These are phyloP conservation scores for Carabus problematicus DNA, from an alignment of 2,888 invertebrate species.

Conservation along the genomic window DNA sequence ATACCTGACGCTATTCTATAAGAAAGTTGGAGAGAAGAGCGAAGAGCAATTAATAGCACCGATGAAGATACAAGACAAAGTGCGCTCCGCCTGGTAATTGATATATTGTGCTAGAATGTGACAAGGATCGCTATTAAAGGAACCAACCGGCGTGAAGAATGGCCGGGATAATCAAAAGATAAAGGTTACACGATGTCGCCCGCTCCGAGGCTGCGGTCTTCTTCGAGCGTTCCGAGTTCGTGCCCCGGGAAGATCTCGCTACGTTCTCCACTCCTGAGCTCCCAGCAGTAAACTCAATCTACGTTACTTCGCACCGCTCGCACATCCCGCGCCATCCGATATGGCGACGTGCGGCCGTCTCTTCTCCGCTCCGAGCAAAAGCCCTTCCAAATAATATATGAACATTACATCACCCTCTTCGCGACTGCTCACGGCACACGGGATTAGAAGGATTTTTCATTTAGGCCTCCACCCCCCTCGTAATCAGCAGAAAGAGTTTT, in stretches of 20 bases:
- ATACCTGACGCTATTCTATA: too few relatives aligned
- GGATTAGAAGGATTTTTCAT: constrained; percentile 43
- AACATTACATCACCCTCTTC: constrained; percentile 37
- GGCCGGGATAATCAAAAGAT: constrained; percentile 41
- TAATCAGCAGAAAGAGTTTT: constrained; percentile 40
- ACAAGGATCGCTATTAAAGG: constrained; percentile 39
- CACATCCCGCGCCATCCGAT: neutral
- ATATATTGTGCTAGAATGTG: constrained; percentile 34
- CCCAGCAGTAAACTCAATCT: too few relatives aligned
- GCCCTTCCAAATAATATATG: constrained; percentile 35
- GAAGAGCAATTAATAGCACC: constrained; percentile 32
- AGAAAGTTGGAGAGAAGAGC: neutral
- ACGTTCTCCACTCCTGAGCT: too few relatives aligned
- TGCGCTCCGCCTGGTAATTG: constrained; percentile 28
- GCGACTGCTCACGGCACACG: constrained; percentile 14
- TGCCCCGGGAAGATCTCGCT: neutral
- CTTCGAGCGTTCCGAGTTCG: neutral
- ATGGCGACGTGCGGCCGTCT: neutral
- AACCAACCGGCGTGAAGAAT: constrained; percentile 37
- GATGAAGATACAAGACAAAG: constrained; percentile 40
- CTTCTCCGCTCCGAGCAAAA: neutral
- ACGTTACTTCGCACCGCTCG: too few relatives aligned
- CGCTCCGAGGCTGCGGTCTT: constrained; percentile 16
- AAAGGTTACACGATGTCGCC: constrained; percentile 41
- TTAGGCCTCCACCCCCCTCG: constrained; percentile 20